These are phyloP conservation scores for Melanerpes aurifrons DNA, from an alignment of 2,113 vertebrate genomes.

Conservation along the genomic window DNA sequence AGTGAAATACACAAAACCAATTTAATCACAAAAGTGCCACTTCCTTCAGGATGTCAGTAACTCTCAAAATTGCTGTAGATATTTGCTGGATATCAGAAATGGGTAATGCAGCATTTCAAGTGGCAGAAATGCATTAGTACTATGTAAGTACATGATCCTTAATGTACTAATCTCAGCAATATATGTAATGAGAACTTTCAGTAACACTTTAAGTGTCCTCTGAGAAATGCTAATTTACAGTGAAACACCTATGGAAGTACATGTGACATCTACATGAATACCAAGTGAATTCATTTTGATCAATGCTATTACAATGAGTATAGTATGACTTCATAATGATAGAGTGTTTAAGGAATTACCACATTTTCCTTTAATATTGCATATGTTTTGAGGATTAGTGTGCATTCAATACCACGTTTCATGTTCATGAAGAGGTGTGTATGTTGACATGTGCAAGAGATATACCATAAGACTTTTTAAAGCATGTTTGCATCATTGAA, in stretches of 20 bases:
- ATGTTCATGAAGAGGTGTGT: not conserved
- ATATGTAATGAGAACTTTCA: slow-evolving; percentile 86
- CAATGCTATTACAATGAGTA: slow-evolving; percentile 82
- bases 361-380: slow-evolving; percentile 69
- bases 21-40: slow-evolving; percentile 73
- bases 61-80: slow-evolving; percentile 79
- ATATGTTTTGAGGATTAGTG: slow-evolving; percentile 57
- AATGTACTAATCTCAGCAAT: slow-evolving; percentile 86
- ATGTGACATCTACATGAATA: slow-evolving; percentile 86
- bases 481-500: not conserved
- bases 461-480: not conserved
- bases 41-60: slow-evolving; percentile 79
- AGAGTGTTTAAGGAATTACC: slow-evolving; percentile 64
- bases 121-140: slow-evolving; percentile 82
- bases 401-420: not conserved
- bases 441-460: not conserved
- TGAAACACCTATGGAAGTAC: slow-evolving; percentile 85
- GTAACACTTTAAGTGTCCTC: slow-evolving; percentile 86
- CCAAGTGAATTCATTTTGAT: slow-evolving; percentile 86
- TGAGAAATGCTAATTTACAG: slow-evolving; percentile 87
- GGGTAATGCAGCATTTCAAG: slow-evolving; percentile 79
- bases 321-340: slow-evolving; percentile 79
- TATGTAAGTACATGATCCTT: slow-evolving; percentile 83
- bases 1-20: slow-evolving; percentile 66
- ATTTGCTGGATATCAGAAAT: slow-evolving; percentile 81